phyloP scores from a whole-genome alignment of 2,888 invertebrate species.

The Cyclophora punctaria region DNA sequence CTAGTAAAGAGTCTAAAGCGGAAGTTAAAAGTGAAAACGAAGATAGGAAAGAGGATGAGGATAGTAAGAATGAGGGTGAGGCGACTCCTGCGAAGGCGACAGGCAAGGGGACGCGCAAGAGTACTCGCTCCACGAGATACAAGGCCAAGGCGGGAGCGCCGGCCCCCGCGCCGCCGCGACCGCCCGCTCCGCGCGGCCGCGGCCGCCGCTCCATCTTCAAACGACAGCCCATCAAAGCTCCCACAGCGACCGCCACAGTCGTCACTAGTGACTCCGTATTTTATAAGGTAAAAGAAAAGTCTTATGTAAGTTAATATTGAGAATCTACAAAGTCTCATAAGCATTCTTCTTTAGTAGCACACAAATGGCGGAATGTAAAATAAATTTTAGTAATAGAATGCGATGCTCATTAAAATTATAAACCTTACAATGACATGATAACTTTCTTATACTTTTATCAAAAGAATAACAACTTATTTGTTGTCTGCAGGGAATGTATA shows the following conservation, averaged over 20 bases:
- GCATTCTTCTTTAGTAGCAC: too few relatives aligned
- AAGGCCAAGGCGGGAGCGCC: constrained; percentile 59
- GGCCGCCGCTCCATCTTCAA: constrained; percentile 86
- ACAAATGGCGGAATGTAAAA: too few relatives aligned
- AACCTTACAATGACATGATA: too few relatives aligned
- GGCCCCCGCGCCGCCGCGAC: constrained; percentile 38
- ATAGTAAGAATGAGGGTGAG: constrained; percentile 44
- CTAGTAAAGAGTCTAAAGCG: constrained; percentile 44
- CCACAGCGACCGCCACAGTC: constrained; percentile 85
- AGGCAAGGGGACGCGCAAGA: constrained; percentile 73
- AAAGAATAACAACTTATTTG: too few relatives aligned
- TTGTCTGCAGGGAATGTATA: constrained; percentile 78
- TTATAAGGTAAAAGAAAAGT: constrained; percentile 21
- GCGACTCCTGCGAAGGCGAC: constrained; percentile 64
- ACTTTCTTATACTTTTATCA: too few relatives aligned
- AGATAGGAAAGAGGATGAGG: constrained; percentile 47
- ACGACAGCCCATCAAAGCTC: constrained; percentile 86
- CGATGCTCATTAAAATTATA: too few relatives aligned
- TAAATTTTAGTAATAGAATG: too few relatives aligned
- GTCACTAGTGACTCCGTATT: constrained; percentile 87
- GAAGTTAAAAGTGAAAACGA: constrained; percentile 45
- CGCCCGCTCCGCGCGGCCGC: constrained; percentile 77
- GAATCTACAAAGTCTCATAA: too few relatives aligned
- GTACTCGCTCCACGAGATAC: constrained; percentile 74
- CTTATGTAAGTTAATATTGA: background rate